Evolutionary conservation across 2,113 vertebrate genomes (phyloP).

Genomic region (Scatophagus argus): DNA sequence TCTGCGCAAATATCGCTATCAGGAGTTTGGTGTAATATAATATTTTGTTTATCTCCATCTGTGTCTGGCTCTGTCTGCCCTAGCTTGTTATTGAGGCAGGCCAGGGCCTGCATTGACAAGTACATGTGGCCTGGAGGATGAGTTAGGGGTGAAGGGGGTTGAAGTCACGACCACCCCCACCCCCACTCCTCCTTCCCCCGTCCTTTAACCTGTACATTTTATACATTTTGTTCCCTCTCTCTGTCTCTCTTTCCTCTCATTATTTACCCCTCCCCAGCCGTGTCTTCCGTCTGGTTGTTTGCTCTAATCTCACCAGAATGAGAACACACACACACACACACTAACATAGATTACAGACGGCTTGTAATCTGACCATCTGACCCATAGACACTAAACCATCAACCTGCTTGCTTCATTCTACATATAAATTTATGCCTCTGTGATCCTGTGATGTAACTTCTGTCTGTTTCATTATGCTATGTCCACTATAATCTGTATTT

Average conservation of each 20-base stretch:
- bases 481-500: neutral
- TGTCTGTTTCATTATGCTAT: constrained; percentile 1
- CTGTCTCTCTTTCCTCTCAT: neutral
- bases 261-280: constrained; percentile 20
- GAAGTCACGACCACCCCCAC: neutral
- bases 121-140: constrained; percentile 20
- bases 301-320: constrained; percentile 65
- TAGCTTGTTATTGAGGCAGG: constrained; percentile 44
- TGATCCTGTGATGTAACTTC: constrained; percentile 60
- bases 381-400: constrained; percentile 68
- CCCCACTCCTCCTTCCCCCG: neutral
- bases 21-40: constrained; percentile 63
- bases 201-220: constrained; percentile 14
- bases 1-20: constrained; percentile 56
- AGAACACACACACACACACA: constrained; percentile 23
- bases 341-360: constrained; percentile 66
- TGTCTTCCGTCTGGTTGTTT: constrained; percentile 42
- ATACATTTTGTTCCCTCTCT: constrained; percentile 14
- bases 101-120: constrained; percentile 59
- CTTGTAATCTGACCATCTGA: constrained; percentile 75
- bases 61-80: constrained; percentile 48
- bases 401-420: constrained; percentile 40
- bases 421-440: constrained; percentile 15
- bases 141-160: constrained; percentile 28
- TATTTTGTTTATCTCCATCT: constrained; percentile 61